phyloP scores from a whole-genome alignment of 53 echinoderm and acorn worm genomes.

The Zoroaster sp. region DNA sequence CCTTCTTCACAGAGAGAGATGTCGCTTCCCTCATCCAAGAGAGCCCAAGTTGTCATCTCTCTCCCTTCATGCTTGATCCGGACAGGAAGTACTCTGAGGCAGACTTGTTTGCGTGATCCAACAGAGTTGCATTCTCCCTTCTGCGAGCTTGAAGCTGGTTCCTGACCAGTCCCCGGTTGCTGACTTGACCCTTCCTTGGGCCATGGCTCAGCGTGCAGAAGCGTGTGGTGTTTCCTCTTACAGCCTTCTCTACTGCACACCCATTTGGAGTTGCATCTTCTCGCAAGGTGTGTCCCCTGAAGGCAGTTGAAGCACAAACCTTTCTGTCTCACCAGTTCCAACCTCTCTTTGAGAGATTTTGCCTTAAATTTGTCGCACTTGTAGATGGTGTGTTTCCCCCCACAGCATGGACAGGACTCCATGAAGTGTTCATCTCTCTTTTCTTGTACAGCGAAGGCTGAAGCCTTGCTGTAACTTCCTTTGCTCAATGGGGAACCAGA shows the following conservation, averaged over 20 bases:
- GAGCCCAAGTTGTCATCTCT: conserved; percentile 64
- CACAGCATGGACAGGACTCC: conserved; percentile 47
- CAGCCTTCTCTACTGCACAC: conserved; percentile 55
- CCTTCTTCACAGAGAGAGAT: conserved; percentile 65
- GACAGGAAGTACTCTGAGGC: conserved; percentile 68
- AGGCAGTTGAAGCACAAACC: conserved; percentile 75
- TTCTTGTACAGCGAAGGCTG: neutral
- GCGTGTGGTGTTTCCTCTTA: conserved; percentile 64
- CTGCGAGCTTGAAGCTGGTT: neutral
- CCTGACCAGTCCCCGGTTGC: conserved; percentile 53
- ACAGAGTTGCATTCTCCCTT: conserved; percentile 1
- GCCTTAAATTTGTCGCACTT: conserved; percentile 56
- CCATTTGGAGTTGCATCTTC: conserved; percentile 32
- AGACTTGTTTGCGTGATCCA: conserved; percentile 24
- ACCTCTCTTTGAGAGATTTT: conserved; percentile 41
- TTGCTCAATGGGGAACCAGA: neutral
- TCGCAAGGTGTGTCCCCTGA: conserved; percentile 49
- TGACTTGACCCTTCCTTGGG: neutral
- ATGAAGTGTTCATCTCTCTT: neutral
- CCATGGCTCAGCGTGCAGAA: conserved; percentile 51
- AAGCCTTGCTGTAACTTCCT: neutral
- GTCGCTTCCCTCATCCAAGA: conserved; percentile 73
- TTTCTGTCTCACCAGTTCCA: conserved; percentile 21
- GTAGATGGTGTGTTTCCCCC: conserved; percentile 22
- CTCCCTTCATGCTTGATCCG: conserved; percentile 26